Base-by-base conservation (phyloP, 1,140 invertebrate genomes). In the Apis cerana region DNA sequence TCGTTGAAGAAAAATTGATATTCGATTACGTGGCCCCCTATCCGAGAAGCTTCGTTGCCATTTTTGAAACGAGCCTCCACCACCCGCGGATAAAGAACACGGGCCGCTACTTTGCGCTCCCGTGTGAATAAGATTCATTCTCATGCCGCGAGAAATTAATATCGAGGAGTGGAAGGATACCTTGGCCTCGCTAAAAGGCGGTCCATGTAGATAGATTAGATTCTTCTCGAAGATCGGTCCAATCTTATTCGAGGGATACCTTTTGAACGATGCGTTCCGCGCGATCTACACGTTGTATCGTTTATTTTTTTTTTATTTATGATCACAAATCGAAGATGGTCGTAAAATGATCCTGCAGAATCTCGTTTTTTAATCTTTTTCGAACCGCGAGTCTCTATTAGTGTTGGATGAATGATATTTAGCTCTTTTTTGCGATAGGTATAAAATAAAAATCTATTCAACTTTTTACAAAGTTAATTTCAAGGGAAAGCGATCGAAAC, bases 181-280 rank as follows among this genome's bases (percentile, higher is more conserved):
- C 48, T 15, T 11, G 23, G 67, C 65, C 86, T 56, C 82, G 84
- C 85, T 91, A 90, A 90, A 90, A 91, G 89, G 78, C 56, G 82
- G 72, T 50, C 82, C 87, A 75, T 90, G 90, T 91, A 86, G 83
- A 69, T 71, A 87, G 87, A 91, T 91, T 90, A 91, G 86, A 88
- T 48, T 72, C 84, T 83, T 62, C 86, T 75, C 69, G 71, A 68
- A 83, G 80, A 67, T 72, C 71, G 81, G 67, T 58, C 58, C 76
- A 76, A 72, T 76, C 74, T 74, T 11, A 2, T 68, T 61, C 23
- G 48, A 10, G 78, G 48, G 67, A 82, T 21, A 23, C 27, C 17
- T 58, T 33, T 48, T 58, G 54, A 33, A 85, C 80, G 52, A 82
- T 27, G 78, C 54, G 23, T 54, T 21, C n/a, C n/a, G 17, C 21